Base-by-base conservation (phyloP, 2,888 invertebrate genomes). In the Creontiades dilutus region DNA sequence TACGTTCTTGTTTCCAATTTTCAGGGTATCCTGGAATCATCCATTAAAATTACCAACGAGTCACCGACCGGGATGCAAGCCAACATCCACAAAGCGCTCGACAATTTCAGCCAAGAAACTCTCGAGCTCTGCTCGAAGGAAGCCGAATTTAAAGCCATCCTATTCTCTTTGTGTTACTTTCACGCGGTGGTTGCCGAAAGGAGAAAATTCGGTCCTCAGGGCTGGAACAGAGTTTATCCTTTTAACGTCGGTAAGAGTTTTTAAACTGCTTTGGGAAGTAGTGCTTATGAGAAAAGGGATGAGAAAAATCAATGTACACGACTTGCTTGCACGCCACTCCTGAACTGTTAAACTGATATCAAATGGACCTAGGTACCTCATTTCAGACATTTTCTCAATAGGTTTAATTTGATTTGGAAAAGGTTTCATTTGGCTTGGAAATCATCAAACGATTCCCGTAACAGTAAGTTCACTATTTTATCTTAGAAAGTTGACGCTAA, bases 21-120 rank as follows among this genome's bases (percentile, higher is more conserved):
- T 19, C 93, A 96, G 95, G 99, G 99, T 0, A 98, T 99, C 91
- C 94, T 99, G 85, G 98, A 99, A 93, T 97, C 98, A 0, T 98
- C 98, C 16, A 99, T 99, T 92, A 99, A 99, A 94, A 98, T 99
- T 90, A 99, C 99, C 4, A 99, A 99, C 93, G 99, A 99, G 93
- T 98, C 99, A 0, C 99, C 99, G 0, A 98, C 98, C 0, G 99
- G 99, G 85, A 99, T 99, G 98, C 93, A 95, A 94, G 98, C 99
- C 11, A 99, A 99, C 93, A 95, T 99, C 16, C 99, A 99, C 94
- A 99, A 99, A 94, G 98, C 99, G 0, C 93, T 99, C 85, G 97
- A 98, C 92, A 98, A 98, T 94, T 99, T 98, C 93, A 97, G 96
- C 91, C 99, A 98, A 94, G 99, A 98, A 94, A 98, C 98, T 0